phyloP scores from a whole-genome alignment of 2,888 invertebrate genomes.

The Trilocha varians region DNA sequence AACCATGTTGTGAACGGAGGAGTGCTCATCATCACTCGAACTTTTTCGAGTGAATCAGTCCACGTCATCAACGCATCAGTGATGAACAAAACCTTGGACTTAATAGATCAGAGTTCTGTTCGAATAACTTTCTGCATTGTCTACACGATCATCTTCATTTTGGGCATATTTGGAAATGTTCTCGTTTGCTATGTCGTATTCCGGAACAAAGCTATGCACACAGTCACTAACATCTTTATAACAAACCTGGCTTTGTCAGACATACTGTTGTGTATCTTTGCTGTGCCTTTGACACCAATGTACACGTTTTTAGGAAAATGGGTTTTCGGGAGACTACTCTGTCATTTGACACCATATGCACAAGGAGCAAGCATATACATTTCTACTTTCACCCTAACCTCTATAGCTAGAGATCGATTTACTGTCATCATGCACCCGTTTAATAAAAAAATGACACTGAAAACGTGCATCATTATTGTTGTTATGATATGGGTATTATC shows the following conservation, averaged over 20 bases:
- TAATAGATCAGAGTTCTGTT: conserved; percentile 77
- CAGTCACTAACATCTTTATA: conserved; percentile 93
- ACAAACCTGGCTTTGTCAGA: conserved; percentile 91
- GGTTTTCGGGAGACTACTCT: conserved; percentile 87
- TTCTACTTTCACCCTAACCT: conserved; percentile 90
- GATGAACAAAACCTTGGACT: conserved; percentile 61
- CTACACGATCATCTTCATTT: conserved; percentile 84
- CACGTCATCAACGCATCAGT: conserved; percentile 59
- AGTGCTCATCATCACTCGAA: conserved; percentile 54
- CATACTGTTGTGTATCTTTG: conserved; percentile 86
- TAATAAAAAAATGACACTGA: conserved; percentile 84
- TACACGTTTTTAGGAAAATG: conserved; percentile 88
- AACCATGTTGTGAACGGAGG: conserved; percentile 40
- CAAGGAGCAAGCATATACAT: conserved; percentile 93
- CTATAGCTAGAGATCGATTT: conserved; percentile 92
- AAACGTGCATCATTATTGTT: conserved; percentile 83
- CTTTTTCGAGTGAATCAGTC: conserved; percentile 55
- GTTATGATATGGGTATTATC: conserved; percentile 88
- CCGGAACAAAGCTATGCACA: conserved; percentile 90
- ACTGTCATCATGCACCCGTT: conserved; percentile 93
- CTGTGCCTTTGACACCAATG: conserved; percentile 91
- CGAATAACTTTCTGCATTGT: conserved; percentile 83
- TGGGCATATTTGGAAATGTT: conserved; percentile 86
- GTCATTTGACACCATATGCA: conserved; percentile 89
- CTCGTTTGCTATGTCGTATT: conserved; percentile 90